Conservation (phyloP, 2,888 invertebrate species). For the Noctuana brunneofusca region DNA sequence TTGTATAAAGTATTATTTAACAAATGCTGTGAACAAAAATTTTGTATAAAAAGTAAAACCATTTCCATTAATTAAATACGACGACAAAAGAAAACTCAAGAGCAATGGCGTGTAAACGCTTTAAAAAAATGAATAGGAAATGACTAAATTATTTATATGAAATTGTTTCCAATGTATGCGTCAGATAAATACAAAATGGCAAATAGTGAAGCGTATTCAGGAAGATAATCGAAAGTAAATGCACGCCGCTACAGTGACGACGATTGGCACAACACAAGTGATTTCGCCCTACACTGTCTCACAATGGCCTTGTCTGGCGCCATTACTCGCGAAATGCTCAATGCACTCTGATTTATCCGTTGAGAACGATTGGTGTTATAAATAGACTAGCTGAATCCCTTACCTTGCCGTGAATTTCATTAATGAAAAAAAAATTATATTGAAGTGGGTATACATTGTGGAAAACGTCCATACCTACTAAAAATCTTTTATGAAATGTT, state of each 20-base stretch:
- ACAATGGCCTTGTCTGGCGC: not conserved
- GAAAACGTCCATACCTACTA: too few relatives aligned
- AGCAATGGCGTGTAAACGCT: not conserved
- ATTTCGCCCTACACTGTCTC: not conserved
- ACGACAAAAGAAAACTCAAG: too few relatives aligned
- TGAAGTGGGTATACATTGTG: not conserved
- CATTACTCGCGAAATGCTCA: too few relatives aligned
- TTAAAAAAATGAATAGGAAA: too few relatives aligned
- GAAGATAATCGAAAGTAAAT: slow-evolving; percentile 55
- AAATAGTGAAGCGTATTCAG: slow-evolving; percentile 33
- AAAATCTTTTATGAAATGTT: too few relatives aligned
- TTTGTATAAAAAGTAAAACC: not conserved
- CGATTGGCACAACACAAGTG: slow-evolving; percentile 28
- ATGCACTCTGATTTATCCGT: slow-evolving; percentile 21
- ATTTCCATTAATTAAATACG: too few relatives aligned
- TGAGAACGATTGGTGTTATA: not conserved
- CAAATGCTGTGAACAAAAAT: not conserved
- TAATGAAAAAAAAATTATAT: not conserved
- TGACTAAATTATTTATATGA: not conserved
- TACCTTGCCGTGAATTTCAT: not conserved
- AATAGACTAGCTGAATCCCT: slow-evolving; percentile 1
- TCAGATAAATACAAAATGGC: slow-evolving; percentile 11
- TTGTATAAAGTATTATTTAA: slow-evolving; percentile 37
- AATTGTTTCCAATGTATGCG: not conserved
- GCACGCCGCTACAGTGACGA: slow-evolving; percentile 47